A percentile compares a stretch with the other conserved stretches of the same genome.
These are phyloP conservation scores for Bombyx mori DNA, from an alignment of 1,140 invertebrate genomes.

Conservation along the genomic window DNA sequence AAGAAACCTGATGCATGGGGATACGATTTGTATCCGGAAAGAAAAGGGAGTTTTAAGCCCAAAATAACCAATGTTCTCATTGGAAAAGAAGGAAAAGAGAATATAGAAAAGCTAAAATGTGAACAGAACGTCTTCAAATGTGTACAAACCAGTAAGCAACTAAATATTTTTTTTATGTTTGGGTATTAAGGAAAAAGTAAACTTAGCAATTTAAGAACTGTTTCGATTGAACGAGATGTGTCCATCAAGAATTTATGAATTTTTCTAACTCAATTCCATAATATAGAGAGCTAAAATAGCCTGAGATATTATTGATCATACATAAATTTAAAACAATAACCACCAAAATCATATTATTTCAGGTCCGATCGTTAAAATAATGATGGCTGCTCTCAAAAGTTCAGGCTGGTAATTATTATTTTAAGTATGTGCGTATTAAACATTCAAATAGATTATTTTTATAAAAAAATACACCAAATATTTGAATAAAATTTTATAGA, in stretches of 20 bases:
- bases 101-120: slow-evolving; percentile 82
- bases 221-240: no score
- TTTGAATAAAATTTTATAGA: no score
- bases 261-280: no score
- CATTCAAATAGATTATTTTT: not conserved
- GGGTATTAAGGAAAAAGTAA: no score
- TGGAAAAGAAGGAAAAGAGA: slow-evolving; percentile 76
- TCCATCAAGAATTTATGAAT: no score
- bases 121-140: slow-evolving; percentile 85
- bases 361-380: slow-evolving; percentile 88
- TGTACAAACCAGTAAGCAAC: slow-evolving; percentile 79
- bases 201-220: no score
- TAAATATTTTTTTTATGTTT: not conserved
- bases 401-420: slow-evolving; percentile 82
- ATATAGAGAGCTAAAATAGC: no score
- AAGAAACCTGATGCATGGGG: slow-evolving; percentile 72
- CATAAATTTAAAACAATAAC: not conserved
- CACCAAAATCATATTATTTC: slow-evolving; percentile 24
- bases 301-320: no score
- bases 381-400: slow-evolving; percentile 87
- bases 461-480: not conserved
- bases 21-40: slow-evolving; percentile 90
- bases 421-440: slow-evolving; percentile 37
- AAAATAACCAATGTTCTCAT: slow-evolving; percentile 73
- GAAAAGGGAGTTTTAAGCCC: slow-evolving; percentile 75